Percentiles rank a stretch among this genome's conserved stretches.
These are phyloP conservation scores for Caenorhabditis imperialis DNA, from an alignment of 2,888 invertebrate species.

Conservation along the genomic window DNA sequence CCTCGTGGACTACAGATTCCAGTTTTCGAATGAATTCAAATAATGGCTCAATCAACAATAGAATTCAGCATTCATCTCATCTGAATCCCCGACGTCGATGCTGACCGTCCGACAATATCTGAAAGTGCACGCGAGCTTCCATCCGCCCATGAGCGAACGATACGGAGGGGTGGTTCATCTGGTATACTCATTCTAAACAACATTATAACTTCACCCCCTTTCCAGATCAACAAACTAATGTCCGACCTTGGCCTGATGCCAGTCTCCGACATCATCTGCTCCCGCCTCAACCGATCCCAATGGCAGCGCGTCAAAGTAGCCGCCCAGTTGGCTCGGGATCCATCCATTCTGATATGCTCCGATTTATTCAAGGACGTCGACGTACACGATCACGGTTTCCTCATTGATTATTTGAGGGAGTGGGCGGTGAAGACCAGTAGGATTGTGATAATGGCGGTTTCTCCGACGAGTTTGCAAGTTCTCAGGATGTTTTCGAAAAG, in stretches of 20 bases:
- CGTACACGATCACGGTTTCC: conserved; percentile 94
- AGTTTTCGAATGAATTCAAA: too few species aligned
- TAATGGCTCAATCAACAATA: too few species aligned
- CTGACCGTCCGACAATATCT: conserved; percentile 92
- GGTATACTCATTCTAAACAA: too few species aligned
- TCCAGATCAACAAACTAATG: conserved; percentile 88
- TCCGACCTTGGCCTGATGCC: conserved; percentile 92
- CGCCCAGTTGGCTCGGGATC: conserved; percentile 86
- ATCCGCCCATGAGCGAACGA: conserved; percentile 59
- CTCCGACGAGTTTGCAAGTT: conserved; percentile 95
- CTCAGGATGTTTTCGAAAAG: conserved; percentile 90
- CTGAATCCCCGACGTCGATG: conserved; percentile 87
- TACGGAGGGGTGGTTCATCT: conserved; percentile 71
- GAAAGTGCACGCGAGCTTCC: conserved; percentile 17
- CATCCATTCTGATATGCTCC: conserved; percentile 88
- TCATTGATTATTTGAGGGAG: conserved; percentile 92
- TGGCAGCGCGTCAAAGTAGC: conserved; percentile 90
- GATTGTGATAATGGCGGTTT: conserved; percentile 90
- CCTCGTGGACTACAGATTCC: too few species aligned
- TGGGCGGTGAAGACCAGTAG: conserved; percentile 85
- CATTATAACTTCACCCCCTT: neutral
- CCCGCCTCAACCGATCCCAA: conserved; percentile 90
- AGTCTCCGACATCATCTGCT: conserved; percentile 89
- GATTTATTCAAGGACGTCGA: conserved; percentile 92
- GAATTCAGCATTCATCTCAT: conserved; percentile 83